Evolutionary conservation across 1,140 invertebrate species (phyloP), one percentile per base, ranked within the genome.

Genomic region (Ips nitidus): DNA sequence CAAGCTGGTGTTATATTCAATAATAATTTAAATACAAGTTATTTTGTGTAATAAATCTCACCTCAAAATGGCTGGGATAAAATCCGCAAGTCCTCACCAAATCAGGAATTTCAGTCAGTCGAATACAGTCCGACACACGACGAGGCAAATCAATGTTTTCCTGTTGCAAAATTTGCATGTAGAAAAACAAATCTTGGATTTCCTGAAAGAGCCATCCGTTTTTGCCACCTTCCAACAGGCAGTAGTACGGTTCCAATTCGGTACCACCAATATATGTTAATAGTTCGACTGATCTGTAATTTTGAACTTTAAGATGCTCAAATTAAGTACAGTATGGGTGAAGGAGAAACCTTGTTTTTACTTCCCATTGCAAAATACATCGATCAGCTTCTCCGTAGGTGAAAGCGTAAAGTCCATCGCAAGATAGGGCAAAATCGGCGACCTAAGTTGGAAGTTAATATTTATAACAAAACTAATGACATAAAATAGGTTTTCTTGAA

Each of bases 21-120:
- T 5, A 55, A 7, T 36, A 8, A 37, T 37, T 37, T 41, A 36
- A 1, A 39, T 41, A 37, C 37, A 37, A 41, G 2, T n/a, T n/a
- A 2, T 1, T 39, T 1, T 1, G 7, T 36, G 5, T 5, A 41
- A 41, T 22, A 22, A 2, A 8, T 5, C 36, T 3, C 40, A 70
- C 89, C 82, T 91, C 89, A 80, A 88, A 85, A 75, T 91, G 88
- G 1, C 86, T 87, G 2, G 88, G 89, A 78, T 88, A 92, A 80
- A 84, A 91, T 63, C 90, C 90, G 74, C 90, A 81, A n/a, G 89
- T 88, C 70, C 89, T 81, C 84, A 91, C 87, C 0, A 92, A 78
- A 80, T 88, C 88, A 6, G 90, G 87, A 58, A 92, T 79, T 73
- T 91, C 87, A 39, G 84, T 82, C 3, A 89, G 80, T 1, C 82